Conservation (phyloP, 2,888 invertebrate genomes). For the Nymphalis urticae region DNA sequence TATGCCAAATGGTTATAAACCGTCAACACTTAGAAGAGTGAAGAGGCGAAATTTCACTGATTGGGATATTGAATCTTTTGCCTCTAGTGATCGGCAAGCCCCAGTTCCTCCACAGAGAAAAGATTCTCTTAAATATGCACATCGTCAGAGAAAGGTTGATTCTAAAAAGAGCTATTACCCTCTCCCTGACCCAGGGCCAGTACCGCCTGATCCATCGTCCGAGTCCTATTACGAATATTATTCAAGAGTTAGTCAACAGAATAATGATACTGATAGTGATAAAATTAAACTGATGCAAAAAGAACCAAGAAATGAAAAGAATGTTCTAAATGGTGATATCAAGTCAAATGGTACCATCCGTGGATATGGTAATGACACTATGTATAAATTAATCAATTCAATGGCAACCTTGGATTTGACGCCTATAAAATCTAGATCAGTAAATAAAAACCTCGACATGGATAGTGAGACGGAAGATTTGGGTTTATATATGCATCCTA, state of each 20-base stretch:
- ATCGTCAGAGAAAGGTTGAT: slow-evolving; percentile 75
- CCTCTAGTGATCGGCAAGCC: slow-evolving; percentile 63
- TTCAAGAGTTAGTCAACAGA: slow-evolving; percentile 77
- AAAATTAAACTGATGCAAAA: slow-evolving; percentile 70
- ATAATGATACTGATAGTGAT: slow-evolving; percentile 75
- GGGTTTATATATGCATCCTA: slow-evolving; percentile 73
- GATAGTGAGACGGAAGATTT: slow-evolving; percentile 75
- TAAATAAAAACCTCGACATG: slow-evolving; percentile 60
- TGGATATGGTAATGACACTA: slow-evolving; percentile 54
- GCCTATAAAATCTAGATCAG: slow-evolving; percentile 66
- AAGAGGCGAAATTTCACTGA: slow-evolving; percentile 80
- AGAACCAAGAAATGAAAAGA: slow-evolving; percentile 61
- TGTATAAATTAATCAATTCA: slow-evolving; percentile 75
- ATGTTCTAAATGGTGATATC: slow-evolving; percentile 41
- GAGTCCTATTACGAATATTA: slow-evolving; percentile 80
- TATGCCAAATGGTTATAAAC: slow-evolving; percentile 83
- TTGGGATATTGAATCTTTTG: slow-evolving; percentile 80
- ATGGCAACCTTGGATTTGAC: slow-evolving; percentile 75
- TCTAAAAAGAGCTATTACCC: slow-evolving; percentile 70
- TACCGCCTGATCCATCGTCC: slow-evolving; percentile 72
- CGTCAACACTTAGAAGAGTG: slow-evolving; percentile 81
- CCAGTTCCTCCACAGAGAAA: slow-evolving; percentile 73
- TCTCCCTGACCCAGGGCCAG: slow-evolving; percentile 73
- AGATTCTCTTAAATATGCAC: slow-evolving; percentile 78
- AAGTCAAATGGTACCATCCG: slow-evolving; percentile 43